These are phyloP conservation scores for Limnephilus marmoratus DNA, from an alignment of 2,888 invertebrate genomes.

Conservation along the genomic window DNA sequence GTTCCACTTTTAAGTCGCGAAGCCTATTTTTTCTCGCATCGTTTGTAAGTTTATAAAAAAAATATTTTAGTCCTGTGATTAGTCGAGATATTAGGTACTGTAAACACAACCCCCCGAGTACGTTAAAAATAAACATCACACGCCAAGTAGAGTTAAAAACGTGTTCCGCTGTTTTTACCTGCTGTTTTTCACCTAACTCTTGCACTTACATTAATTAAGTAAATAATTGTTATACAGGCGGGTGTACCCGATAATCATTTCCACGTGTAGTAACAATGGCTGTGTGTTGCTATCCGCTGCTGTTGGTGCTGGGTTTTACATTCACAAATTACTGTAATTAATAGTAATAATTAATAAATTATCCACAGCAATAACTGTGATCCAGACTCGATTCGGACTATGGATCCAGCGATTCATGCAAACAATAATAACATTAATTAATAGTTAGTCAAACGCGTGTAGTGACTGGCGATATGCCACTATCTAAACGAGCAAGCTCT, in stretches of 20 bases:
- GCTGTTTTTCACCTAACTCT: neutral
- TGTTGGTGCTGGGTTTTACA: neutral
- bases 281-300: neutral
- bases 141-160: too few relatives aligned
- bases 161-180: neutral
- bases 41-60: too few relatives aligned
- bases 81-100: too few relatives aligned
- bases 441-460: too few relatives aligned
- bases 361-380: neutral
- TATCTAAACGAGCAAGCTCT: too few relatives aligned
- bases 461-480: too few relatives aligned
- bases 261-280: neutral
- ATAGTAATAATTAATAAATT: neutral
- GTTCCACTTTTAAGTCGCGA: too few relatives aligned
- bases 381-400: neutral
- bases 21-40: too few relatives aligned
- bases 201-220: neutral
- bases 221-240: neutral
- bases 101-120: too few relatives aligned
- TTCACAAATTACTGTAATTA: neutral
- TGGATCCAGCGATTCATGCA: neutral
- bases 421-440: neutral
- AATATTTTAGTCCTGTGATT: too few relatives aligned
- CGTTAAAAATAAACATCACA: too few relatives aligned
- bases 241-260: neutral